Evolutionary conservation across 2,888 invertebrate species (phyloP), one percentile per base, ranked within the genome.

Genomic region (Tuberolachnus salignus): DNA sequence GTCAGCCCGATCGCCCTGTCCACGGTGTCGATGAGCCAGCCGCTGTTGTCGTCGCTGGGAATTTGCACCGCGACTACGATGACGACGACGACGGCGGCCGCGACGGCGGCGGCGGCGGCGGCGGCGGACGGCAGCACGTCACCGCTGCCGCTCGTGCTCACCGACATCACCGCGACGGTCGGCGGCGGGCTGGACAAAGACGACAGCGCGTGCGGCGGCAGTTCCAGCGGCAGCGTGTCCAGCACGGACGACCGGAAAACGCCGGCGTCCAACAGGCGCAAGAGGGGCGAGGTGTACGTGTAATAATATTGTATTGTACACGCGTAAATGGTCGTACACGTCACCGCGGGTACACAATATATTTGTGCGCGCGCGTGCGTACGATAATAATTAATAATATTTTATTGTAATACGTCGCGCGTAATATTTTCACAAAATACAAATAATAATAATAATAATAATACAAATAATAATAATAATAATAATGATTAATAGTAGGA

Each of bases 251-350:
- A 83, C 59, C 85, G 85, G 46, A 78, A 78, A 10, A 78, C 78
- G 49, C 78, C 78, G 8, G 78, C 67, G 16, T 23, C 59, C 80
- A 85, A 83, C 73, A 85, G 89, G 81, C 88, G 84, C 83, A 88
- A 89, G 82, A 84, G 89, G 59, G 87, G 88, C 13, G 89, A 89
- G 83, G 89, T 89, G 73, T 89, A 89, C 83, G 89, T 89, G 80
- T 89, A 72, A 80, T 46, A 13, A 26, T n/a, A 34, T 4, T 34
- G 34, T 34, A 13, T n/a, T n/a, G 23, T 0, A 21, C 34, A 3
- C 42, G 19, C 42, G 16, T 34, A 34, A n/a, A 10, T 26, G 26
- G 9, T 16, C 16, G n/a, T 26, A 9, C 16, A 34, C 11, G 23
- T 59, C 16, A 53, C 21, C 55, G 13, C 11, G 10, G n/a, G 11